Conservation (phyloP, 2,797 vertebrate genomes). For the Etheostoma perlongum region DNA sequence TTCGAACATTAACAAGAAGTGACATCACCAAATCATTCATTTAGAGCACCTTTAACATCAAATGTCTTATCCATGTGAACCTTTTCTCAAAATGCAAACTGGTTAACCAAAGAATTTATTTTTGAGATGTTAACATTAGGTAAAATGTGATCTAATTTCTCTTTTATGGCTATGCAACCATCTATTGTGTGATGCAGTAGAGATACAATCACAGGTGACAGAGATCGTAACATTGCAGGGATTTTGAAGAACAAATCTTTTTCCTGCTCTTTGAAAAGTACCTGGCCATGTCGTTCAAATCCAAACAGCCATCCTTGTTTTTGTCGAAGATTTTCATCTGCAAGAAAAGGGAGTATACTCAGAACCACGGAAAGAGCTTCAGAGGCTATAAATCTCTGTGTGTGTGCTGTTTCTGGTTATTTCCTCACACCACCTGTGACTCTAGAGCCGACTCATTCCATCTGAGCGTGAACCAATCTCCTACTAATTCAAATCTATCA, state of each 20-base stretch:
- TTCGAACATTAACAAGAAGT: too few relatives aligned
- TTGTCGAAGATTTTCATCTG: conserved; percentile 99
- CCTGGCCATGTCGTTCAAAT: conserved; percentile 96
- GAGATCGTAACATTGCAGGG: neutral
- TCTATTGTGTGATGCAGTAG: neutral
- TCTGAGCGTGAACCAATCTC: conserved; percentile 3
- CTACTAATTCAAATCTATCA: conserved; percentile 23
- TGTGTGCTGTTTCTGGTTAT: neutral
- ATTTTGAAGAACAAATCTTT: neutral
- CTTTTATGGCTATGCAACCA: neutral
- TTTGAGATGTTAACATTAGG: neutral
- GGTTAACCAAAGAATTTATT: neutral
- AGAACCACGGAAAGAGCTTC: neutral
- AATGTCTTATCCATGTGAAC: neutral
- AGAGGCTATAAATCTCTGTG: accelerated
- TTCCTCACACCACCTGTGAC: conserved; percentile 15
- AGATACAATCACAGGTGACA: neutral
- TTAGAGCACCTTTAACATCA: neutral
- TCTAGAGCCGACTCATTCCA: neutral
- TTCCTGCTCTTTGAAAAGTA: conserved; percentile 50
- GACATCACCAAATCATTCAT: too few relatives aligned
- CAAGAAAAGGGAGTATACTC: conserved; percentile 46
- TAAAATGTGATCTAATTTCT: neutral
- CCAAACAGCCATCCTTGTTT: conserved; percentile 96
- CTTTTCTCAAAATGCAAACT: neutral